Base-by-base conservation (phyloP, 2,797 vertebrate genomes). In the Columba guinea region DNA sequence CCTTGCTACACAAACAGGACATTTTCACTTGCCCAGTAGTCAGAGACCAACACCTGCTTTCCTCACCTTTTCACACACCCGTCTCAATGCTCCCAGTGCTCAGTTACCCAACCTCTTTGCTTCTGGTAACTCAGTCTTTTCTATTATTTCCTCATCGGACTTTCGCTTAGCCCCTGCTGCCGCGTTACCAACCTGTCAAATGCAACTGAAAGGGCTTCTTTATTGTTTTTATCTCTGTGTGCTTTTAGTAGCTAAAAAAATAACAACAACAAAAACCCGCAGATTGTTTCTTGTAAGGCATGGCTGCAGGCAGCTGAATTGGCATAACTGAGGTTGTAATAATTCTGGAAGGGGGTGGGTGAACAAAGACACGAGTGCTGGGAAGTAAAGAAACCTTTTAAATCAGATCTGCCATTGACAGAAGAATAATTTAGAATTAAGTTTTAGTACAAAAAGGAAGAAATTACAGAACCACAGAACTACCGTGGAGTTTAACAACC, bases 361-460 rank as follows among this genome's bases (percentile, higher is more conserved):
- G 64, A 91, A 94, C 7, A 35, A 80, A 41, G 26, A 83, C 32
- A 13, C 8, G 65, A 94, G 46, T 16, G 14, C 90, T 58, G 39
- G 37, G 27, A 96, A 91, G 89, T 74, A 87, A 91, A 89, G 41
- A 84, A 94, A 60, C 26, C 79, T 88, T 93, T 94, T 83, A 93
- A 94, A 94, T 90, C 82, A 93, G 48, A 81, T 68, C 79, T 94
- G 65, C 69, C 62, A 88, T 75, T 28, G 32, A 95, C 34, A 91
- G 76, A 96, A 85, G 46, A 91, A 94, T 90, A 94, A 95, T 83
- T 93, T 62, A 84, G 34, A 94, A 90, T 64, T 34, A 94, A 81
- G 79, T 88, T 94, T 90, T 75, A 88, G 65, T 75, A 84, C 68
- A 71, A 85, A 85, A 85, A 81, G 87, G 87, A 73, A 92, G 48